A percentile compares a stretch with the other conserved stretches of the same genome.
Conservation (phyloP, 1,140 invertebrate genomes). For the Hypothenemus hampei region DNA sequence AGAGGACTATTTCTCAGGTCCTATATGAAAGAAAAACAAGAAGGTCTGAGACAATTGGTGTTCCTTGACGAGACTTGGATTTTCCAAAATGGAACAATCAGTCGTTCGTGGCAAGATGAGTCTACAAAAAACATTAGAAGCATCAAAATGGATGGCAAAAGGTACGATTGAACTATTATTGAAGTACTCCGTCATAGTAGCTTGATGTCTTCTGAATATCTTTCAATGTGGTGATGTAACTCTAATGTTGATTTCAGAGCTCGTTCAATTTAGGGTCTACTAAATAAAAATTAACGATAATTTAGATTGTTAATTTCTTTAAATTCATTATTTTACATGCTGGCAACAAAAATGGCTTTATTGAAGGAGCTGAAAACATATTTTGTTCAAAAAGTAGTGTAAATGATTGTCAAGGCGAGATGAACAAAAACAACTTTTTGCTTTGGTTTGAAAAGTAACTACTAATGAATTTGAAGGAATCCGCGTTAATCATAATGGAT, state of each 20-base stretch:
- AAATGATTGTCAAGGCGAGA: slow-evolving; percentile 18
- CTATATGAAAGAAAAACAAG: not conserved
- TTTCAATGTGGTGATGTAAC: no score
- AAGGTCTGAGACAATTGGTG: not conserved
- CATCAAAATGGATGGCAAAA: not conserved
- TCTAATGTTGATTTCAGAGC: no score
- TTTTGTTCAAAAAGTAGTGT: slow-evolving; percentile 13
- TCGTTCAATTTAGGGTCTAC: no score
- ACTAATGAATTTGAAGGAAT: not conserved
- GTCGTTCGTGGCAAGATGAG: not conserved
- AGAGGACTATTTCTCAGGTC: not conserved
- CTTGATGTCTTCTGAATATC: no score
- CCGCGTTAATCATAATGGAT: not conserved
- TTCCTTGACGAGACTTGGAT: not conserved
- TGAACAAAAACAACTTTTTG: slow-evolving; percentile 18
- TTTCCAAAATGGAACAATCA: not conserved
- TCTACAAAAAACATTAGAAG: not conserved
- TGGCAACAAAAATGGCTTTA: slow-evolving; percentile 12
- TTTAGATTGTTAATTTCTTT: not conserved
- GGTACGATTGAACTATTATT: not conserved
- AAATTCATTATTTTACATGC: slow-evolving; percentile 5
- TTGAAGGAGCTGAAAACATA: slow-evolving; percentile 3
- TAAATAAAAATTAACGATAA: not conserved
- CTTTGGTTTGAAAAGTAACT: slow-evolving; percentile 10
- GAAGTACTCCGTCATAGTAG: not conserved